Conservation (phyloP, 2,113 vertebrate genomes). For the Todiramphus saurophagus region DNA sequence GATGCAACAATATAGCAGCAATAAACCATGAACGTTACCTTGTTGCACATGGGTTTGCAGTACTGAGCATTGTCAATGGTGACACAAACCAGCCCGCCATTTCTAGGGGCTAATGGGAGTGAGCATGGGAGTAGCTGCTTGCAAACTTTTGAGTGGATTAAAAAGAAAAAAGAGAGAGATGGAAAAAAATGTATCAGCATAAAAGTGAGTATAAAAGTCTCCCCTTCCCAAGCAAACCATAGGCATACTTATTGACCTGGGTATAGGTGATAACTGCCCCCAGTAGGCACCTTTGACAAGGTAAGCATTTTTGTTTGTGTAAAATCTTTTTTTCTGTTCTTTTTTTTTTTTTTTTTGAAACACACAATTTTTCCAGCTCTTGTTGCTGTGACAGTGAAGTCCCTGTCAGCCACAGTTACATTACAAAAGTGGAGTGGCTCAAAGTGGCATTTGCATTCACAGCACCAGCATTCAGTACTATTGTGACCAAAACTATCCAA, state of each 20-base stretch:
- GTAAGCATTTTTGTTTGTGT: background rate
- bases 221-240: background rate
- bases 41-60: slow-evolving; percentile 84
- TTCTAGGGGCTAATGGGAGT: slow-evolving; percentile 20
- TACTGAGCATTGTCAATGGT: slow-evolving; percentile 34
- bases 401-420: background rate
- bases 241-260: background rate
- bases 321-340: background rate
- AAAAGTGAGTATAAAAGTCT: background rate
- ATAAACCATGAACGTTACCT: slow-evolving; percentile 41
- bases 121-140: slow-evolving; percentile 22
- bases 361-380: background rate
- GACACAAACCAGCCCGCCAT: slow-evolving; percentile 74
- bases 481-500: background rate
- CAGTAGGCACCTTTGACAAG: background rate
- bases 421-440: fast-evolving
- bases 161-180: fast-evolving
- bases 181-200: background rate
- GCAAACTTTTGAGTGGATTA: slow-evolving; percentile 43
- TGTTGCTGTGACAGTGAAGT: background rate
- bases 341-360: background rate
- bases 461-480: background rate
- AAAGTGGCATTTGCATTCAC: background rate
- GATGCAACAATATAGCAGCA: background rate
- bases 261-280: background rate